Evolutionary conservation across 2,113 vertebrate species (phyloP), one percentile per base, ranked within the genome.

Genomic region (Aegotheles bennettii): DNA sequence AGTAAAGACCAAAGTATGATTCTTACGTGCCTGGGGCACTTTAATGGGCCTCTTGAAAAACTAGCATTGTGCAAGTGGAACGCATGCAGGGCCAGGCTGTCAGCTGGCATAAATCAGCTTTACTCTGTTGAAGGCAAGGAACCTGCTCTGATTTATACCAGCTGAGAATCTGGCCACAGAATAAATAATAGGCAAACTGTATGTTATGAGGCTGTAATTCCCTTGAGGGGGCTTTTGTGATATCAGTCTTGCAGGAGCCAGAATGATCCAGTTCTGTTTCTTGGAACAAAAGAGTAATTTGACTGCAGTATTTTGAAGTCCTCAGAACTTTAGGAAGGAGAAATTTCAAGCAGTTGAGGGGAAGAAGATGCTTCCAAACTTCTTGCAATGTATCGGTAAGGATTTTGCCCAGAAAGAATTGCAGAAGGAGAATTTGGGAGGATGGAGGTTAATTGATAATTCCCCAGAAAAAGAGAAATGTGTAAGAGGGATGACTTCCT

Each of bases 21-120:
- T 90, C 76, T 93, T 94, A 60, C 1, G 1, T 75, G 92, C 92
- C 92, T 60, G 45, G 83, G 90, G 92, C 85, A 56, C 77, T 92
- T 95, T 81, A 95, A 84, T 82, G 59, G 88, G 80, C 88, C 87
- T 82, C 86, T 93, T 78, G 82, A 78, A 96, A 94, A 96, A 88
- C 88, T 43, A 70, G 76, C 86, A 89, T 93, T 96, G 93, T 95
- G 90, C 83, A 93, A 94, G 69, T 81, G 88, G 88, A 96, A 65
- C 11, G 3, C 16, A 45, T 70, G 87, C 75, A 83, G 87, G 75
- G 93, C 88, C 88, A 81, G 88, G 67, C 56, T 95, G 92, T 95
- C 94, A 96, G 92, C 94, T 94, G 95, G 90, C 94, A 96, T 97
- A 95, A 97, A 95, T 97, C 93, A 96, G 90, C 88, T 92, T 75